A percentile compares a stretch with the other conserved stretches of the same genome.
Evolutionary conservation across 1,140 invertebrate species (phyloP).

Genomic region (Trinorchestia longiramus): DNA sequence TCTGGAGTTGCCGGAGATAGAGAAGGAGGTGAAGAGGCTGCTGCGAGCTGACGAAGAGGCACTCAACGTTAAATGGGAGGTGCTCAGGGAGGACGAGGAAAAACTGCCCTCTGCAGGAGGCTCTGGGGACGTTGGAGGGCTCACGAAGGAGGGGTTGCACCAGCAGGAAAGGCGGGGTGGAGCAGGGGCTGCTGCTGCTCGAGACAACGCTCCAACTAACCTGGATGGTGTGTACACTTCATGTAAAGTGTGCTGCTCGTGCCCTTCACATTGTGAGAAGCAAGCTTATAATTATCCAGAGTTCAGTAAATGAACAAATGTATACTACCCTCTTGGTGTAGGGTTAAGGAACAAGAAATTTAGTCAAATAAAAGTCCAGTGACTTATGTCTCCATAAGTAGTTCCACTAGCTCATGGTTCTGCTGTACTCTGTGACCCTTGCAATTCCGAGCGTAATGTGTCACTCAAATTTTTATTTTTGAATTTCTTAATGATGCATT

Average conservation of each 20-base stretch:
- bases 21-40: slow-evolving; percentile 93
- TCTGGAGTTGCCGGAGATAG: slow-evolving; percentile 96
- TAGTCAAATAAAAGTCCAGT: too few species aligned
- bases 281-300: too few species aligned
- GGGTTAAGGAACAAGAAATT: too few species aligned
- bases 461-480: too few species aligned
- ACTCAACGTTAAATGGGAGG: slow-evolving; percentile 89
- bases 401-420: too few species aligned
- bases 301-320: too few species aligned
- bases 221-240: background rate
- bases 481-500: too few species aligned
- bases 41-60: slow-evolving; percentile 93
- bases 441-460: too few species aligned
- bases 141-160: slow-evolving; percentile 57
- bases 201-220: background rate
- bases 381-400: too few species aligned
- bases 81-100: slow-evolving; percentile 91
- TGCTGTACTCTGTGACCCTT: too few species aligned
- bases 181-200: slow-evolving; percentile 1
- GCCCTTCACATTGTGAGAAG: background rate
- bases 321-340: too few species aligned
- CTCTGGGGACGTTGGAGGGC: slow-evolving; percentile 56
- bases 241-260: background rate
- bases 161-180: slow-evolving; percentile 55
- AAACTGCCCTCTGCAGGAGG: slow-evolving; percentile 69